phyloP scores from a whole-genome alignment of 2,113 vertebrate species.

The Potamarius usumacintae region DNA sequence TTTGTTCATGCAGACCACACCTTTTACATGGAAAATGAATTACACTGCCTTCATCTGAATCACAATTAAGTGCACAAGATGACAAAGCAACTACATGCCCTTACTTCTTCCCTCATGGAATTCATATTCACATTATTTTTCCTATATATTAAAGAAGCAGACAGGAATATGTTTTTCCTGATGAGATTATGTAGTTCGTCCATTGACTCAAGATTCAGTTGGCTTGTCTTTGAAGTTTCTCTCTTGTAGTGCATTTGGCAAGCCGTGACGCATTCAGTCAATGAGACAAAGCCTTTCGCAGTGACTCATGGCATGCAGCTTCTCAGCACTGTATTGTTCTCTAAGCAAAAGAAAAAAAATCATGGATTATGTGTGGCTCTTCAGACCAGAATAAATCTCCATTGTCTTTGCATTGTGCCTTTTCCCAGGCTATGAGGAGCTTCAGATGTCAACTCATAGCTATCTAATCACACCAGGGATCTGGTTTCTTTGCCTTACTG shows the following conservation, averaged over 20 bases:
- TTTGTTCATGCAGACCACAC: not conserved
- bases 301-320: constrained; percentile 43
- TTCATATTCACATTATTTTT: not conserved
- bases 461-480: constrained; percentile 36
- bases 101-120: not conserved
- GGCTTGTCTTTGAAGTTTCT: constrained; percentile 47
- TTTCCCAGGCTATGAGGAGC: constrained; percentile 14
- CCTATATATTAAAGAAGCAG: not conserved
- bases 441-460: constrained; percentile 36
- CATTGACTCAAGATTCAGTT: constrained; percentile 25
- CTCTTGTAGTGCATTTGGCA: constrained; percentile 39
- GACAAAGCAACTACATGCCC: not conserved
- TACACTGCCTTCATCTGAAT: not conserved
- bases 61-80: not conserved
- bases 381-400: constrained; percentile 46
- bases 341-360: constrained; percentile 5
- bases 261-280: constrained; percentile 44
- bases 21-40: not conserved
- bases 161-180: not conserved
- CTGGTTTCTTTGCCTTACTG: constrained; percentile 26
- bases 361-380: constrained; percentile 28
- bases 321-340: constrained; percentile 45
- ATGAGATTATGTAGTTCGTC: not conserved
- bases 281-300: constrained; percentile 39
- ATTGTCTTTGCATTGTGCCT: constrained; percentile 34